A percentile compares a stretch with the other conserved stretches of the same genome.
Evolutionary conservation across 1,140 invertebrate species (phyloP).

Genomic region (Pseudomyrmex dendroicus): DNA sequence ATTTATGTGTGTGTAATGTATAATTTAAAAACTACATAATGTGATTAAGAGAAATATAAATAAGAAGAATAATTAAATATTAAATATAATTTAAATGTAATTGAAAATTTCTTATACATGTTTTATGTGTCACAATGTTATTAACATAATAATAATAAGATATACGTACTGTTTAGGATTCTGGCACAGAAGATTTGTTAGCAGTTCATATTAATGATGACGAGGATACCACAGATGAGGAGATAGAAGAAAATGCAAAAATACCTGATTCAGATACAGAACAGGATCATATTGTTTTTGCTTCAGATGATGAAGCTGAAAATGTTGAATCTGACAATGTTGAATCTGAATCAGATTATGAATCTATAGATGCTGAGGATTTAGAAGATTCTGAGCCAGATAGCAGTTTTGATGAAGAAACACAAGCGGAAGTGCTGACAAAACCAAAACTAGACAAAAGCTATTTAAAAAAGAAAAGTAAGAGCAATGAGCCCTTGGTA

Average conservation of each 20-base stretch:
- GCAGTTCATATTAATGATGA: slow-evolving; percentile 80
- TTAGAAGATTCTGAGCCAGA: slow-evolving; percentile 44
- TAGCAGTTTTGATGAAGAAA: slow-evolving; percentile 16
- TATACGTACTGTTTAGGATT: slow-evolving; percentile 74
- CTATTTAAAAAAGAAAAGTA: slow-evolving; percentile 35
- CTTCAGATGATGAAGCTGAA: slow-evolving; percentile 83
- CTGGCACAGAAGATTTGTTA: slow-evolving; percentile 76
- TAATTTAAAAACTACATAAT: neutral
- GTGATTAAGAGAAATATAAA: neutral
- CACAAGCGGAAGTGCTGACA: slow-evolving; percentile 7
- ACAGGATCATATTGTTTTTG: slow-evolving; percentile 78
- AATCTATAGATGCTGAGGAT: slow-evolving; percentile 62
- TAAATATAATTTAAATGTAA: too few relatives aligned
- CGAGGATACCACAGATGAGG: slow-evolving; percentile 86
- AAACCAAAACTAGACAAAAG: slow-evolving; percentile 74
- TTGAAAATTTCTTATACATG: too few relatives aligned
- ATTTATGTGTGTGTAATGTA: neutral
- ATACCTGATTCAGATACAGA: slow-evolving; percentile 85
- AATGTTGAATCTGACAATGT: slow-evolving; percentile 2
- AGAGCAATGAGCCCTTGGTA: neutral
- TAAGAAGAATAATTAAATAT: neutral
- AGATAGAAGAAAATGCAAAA: slow-evolving; percentile 80
- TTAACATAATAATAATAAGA: neutral
- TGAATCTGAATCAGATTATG: slow-evolving; percentile 59
- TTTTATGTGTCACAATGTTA: too few relatives aligned